These are phyloP conservation scores for Sitta carolinensis DNA, from an alignment of 2,797 vertebrate species.

Conservation along the genomic window DNA sequence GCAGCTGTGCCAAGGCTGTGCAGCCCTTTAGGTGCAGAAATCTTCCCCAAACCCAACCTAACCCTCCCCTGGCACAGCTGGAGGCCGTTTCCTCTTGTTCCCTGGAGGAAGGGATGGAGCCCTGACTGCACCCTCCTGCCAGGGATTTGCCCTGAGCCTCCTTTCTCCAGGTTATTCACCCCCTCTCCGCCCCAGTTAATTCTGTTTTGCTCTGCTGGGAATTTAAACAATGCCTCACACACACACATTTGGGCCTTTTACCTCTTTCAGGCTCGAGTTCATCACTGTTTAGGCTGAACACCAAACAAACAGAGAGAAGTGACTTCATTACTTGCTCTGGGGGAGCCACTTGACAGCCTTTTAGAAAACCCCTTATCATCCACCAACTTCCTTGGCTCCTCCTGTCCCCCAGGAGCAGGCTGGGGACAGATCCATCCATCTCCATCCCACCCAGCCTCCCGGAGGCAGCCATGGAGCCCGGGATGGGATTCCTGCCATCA, in stretches of 20 bases:
- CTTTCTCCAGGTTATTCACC: background rate
- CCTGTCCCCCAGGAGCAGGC: background rate
- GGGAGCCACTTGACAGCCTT: background rate
- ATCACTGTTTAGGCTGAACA: background rate
- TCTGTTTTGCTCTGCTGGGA: background rate
- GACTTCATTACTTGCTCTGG: background rate
- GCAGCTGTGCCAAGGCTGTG: background rate
- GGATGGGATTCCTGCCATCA: background rate
- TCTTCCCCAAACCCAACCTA: background rate
- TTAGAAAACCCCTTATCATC: slow-evolving; percentile 16
- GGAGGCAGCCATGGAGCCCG: accelerated
- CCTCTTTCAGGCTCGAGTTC: background rate
- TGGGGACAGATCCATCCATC: background rate
- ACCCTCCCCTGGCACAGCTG: background rate
- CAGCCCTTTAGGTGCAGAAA: background rate
- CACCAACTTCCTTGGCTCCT: background rate
- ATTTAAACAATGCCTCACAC: background rate
- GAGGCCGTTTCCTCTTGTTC: background rate
- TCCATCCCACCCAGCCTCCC: background rate
- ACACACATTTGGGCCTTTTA: background rate
- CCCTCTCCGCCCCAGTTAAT: too few species aligned
- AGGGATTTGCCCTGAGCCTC: background rate
- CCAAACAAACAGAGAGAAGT: background rate
- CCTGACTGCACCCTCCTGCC: background rate
- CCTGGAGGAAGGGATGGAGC: background rate